Conservation (phyloP, 2,888 invertebrate genomes). For the Agrotis exclamationis region DNA sequence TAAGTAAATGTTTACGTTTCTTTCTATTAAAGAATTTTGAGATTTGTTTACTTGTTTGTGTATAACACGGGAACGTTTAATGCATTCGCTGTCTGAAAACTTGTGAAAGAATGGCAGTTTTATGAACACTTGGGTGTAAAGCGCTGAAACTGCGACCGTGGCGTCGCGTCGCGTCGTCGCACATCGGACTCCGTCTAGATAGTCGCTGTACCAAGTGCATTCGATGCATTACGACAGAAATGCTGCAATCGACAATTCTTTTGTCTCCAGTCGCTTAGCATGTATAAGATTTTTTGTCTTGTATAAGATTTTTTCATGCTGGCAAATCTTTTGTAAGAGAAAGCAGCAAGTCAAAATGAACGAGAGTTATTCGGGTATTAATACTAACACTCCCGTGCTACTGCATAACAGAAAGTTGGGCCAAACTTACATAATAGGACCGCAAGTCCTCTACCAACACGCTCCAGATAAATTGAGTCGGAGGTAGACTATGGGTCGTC, state of each 20-base stretch:
- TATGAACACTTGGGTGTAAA: constrained; percentile 18
- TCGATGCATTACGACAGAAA: constrained; percentile 26
- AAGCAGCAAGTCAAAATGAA: constrained; percentile 14
- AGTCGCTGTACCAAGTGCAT: constrained; percentile 14
- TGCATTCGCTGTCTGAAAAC: constrained; percentile 38
- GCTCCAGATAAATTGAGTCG: constrained; percentile 48
- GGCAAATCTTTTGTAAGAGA: not conserved
- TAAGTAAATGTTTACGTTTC: constrained; percentile 45
- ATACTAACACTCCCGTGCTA: constrained; percentile 24
- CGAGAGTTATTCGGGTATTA: constrained; percentile 45
- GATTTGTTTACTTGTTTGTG: constrained; percentile 33
- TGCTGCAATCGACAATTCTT: constrained; percentile 37
- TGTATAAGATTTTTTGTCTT: not conserved
- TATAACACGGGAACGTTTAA: constrained; percentile 1
- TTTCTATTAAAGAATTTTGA: constrained; percentile 30
- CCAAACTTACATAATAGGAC: constrained; percentile 44
- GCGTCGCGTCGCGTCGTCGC: not conserved
- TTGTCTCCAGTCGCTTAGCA: constrained; percentile 25
- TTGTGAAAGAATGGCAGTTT: constrained; percentile 36
- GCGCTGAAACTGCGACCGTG: constrained; percentile 11
- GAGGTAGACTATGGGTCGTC: constrained; percentile 9
- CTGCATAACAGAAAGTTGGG: constrained; percentile 37
- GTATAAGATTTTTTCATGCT: not conserved
- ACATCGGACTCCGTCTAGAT: not conserved
- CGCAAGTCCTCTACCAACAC: constrained; percentile 28